phyloP scores from a whole-genome alignment of 2,797 vertebrate species.

The Euthynnus affinis region DNA sequence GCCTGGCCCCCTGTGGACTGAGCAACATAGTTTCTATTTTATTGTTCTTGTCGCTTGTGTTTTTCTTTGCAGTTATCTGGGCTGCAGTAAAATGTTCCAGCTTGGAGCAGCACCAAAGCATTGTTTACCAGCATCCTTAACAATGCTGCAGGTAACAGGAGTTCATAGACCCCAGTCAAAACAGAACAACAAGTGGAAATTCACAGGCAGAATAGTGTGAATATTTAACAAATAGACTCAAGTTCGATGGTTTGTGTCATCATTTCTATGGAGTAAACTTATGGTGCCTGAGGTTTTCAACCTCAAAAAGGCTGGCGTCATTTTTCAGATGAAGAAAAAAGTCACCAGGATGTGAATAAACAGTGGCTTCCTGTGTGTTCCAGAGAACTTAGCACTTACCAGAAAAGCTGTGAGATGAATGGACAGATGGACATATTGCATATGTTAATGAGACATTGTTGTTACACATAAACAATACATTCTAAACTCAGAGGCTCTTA shows the following conservation, averaged over 20 bases:
- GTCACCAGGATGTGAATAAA: conserved; percentile 66
- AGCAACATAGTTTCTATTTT: conserved; percentile 70
- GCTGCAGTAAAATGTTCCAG: conserved; percentile 72
- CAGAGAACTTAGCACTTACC: conserved; percentile 39
- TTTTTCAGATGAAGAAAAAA: conserved; percentile 1
- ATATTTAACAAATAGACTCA: conserved; percentile 49
- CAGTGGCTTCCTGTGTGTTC: conserved; percentile 57
- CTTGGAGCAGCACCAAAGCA: conserved; percentile 74
- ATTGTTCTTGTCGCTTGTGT: conserved; percentile 64
- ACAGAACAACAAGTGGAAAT: conserved; percentile 72
- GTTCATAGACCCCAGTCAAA: conserved; percentile 63
- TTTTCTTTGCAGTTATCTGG: conserved; percentile 71
- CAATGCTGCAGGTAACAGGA: conserved; percentile 69
- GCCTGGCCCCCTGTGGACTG: conserved; percentile 69
- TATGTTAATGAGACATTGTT: conserved; percentile 12
- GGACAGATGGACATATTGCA: not conserved
- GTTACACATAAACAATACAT: not conserved
- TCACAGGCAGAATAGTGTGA: conserved; percentile 45
- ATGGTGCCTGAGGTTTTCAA: not conserved
- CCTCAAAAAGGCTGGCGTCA: not conserved
- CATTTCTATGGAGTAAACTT: conserved; percentile 12
- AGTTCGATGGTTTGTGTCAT: not conserved
- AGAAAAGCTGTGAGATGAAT: conserved; percentile 48
- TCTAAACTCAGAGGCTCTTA: not conserved
- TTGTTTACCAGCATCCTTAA: conserved; percentile 79